A percentile compares a stretch with the other conserved stretches of the same genome.
Evolutionary conservation across 2,888 invertebrate species (phyloP).

Genomic region (Caradrina clavipalpis): DNA sequence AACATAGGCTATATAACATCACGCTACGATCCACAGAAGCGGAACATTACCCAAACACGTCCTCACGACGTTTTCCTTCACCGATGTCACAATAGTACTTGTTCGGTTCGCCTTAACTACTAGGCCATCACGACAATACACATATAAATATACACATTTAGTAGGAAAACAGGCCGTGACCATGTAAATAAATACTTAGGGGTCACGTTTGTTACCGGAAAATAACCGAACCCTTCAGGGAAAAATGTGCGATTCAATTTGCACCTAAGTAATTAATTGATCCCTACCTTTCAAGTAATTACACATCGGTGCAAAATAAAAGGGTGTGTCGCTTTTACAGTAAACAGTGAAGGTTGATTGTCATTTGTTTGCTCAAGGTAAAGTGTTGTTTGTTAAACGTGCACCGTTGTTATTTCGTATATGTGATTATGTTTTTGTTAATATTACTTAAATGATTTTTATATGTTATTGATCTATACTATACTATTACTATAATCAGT

Average conservation of each 20-base stretch:
- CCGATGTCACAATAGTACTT: no score
- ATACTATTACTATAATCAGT: no score
- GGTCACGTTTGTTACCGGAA: slow-evolving; percentile 1
- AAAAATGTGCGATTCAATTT: not conserved
- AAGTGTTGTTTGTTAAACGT: not conserved
- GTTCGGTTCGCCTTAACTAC: no score
- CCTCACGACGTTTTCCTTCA: no score
- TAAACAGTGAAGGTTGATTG: not conserved
- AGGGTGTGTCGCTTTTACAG: slow-evolving; percentile 9
- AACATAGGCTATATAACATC: no score
- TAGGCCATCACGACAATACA: no score
- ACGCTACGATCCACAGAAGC: no score
- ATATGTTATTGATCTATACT: not conserved
- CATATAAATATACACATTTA: not conserved
- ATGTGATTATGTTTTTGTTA: not conserved
- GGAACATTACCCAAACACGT: no score
- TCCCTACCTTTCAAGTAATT: not conserved
- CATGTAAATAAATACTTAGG: no score
- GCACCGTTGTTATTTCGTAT: no score
- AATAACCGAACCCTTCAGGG: not conserved
- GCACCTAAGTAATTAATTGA: slow-evolving; percentile 10
- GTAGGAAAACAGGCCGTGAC: slow-evolving; percentile 29
- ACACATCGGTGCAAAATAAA: slow-evolving; percentile 1
- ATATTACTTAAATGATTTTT: not conserved
- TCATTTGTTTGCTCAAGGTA: not conserved